A percentile compares a stretch with the other conserved stretches of the same genome.
These are phyloP conservation scores for Caenorhabditis sp. DNA, from an alignment of 2,888 invertebrate species.

Conservation along the genomic window DNA sequence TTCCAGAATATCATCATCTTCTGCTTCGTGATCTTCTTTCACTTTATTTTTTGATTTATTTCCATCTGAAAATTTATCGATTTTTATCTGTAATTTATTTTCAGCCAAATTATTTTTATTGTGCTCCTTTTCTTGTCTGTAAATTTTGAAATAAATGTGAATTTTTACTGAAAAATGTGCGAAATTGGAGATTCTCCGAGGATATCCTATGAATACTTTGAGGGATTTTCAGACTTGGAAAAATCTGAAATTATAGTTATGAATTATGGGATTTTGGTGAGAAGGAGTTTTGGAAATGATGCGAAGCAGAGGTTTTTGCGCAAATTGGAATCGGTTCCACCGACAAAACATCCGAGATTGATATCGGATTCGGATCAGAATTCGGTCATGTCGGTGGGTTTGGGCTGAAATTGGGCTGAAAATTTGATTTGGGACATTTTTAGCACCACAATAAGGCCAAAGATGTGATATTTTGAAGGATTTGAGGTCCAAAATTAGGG, in stretches of 20 bases:
- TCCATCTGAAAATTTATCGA: no score
- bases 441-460: no score
- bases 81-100: neutral
- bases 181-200: no score
- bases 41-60: no score
- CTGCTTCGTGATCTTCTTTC: conserved; percentile 5
- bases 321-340: conserved; percentile 12
- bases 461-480: no score
- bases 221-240: neutral
- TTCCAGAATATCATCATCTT: conserved; percentile 6
- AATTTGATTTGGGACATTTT: no score
- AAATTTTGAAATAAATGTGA: conserved; percentile 6
- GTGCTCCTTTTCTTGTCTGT: neutral
- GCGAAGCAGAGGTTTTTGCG: conserved; percentile 12
- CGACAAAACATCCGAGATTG: conserved; percentile 29
- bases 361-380: conserved; percentile 20
- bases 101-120: neutral
- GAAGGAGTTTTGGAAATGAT: conserved; percentile 9
- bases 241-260: neutral
- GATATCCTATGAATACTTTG: neutral
- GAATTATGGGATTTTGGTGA: neutral
- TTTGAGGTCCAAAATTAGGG: no score
- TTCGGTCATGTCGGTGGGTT: conserved; percentile 16
- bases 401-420: neutral
- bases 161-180: neutral